A percentile compares a stretch with the other conserved stretches of the same genome.
phyloP scores from a whole-genome alignment of 2,113 vertebrate species.

The Isurus oxyrinchus region DNA sequence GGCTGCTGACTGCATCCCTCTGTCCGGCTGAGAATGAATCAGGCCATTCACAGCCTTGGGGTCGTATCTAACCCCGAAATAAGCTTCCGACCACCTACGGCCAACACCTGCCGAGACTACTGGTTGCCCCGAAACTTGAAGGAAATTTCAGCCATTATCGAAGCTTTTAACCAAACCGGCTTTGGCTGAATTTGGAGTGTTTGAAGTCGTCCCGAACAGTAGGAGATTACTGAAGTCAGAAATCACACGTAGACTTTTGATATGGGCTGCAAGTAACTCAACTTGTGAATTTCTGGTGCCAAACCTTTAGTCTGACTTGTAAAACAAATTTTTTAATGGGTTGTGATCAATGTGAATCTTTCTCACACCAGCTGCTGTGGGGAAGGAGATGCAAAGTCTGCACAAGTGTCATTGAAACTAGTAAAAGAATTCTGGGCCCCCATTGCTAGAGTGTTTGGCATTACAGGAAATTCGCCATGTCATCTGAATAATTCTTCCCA shows the following conservation, averaged over 20 bases:
- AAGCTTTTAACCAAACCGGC: neutral
- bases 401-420: neutral
- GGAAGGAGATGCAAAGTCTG: neutral
- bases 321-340: neutral
- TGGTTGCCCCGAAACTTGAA: neutral
- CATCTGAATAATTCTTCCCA: constrained; percentile 9
- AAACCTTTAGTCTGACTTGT: neutral
- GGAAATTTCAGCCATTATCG: neutral
- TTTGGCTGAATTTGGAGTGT: too few relatives aligned
- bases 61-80: too few relatives aligned
- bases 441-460: neutral
- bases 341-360: neutral
- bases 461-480: constrained; percentile 24
- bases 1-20: too few relatives aligned
- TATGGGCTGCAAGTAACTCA: too few relatives aligned
- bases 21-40: too few relatives aligned
- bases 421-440: neutral
- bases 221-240: neutral
- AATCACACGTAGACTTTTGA: too few relatives aligned
- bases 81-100: too few relatives aligned
- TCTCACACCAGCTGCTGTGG: neutral
- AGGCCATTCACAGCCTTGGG: too few relatives aligned
- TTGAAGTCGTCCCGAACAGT: neutral
- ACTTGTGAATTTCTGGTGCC: too few relatives aligned
- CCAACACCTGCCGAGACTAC: neutral